Conservation (phyloP, 2,113 vertebrate genomes). For the Sturnira hondurensis region DNA sequence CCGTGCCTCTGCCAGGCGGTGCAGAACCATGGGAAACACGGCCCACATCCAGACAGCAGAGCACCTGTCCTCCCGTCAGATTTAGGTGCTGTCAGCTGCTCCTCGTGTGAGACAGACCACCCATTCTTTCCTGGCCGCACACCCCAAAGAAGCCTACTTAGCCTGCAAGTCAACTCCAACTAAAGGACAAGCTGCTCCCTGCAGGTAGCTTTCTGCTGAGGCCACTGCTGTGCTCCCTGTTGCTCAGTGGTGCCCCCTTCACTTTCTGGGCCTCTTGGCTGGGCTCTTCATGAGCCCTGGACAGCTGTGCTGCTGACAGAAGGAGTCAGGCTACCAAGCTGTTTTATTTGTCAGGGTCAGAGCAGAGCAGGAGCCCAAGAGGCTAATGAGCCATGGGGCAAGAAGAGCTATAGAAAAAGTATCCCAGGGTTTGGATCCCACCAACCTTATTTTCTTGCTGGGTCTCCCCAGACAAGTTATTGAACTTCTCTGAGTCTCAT, state of each 20-base stretch:
- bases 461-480: neutral
- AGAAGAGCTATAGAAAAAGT: neutral
- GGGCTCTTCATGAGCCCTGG: neutral
- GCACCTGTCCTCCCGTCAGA: neutral
- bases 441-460: neutral
- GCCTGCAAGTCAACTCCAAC: neutral
- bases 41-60: neutral
- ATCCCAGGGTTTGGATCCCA: neutral
- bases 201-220: constrained; percentile 30
- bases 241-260: neutral
- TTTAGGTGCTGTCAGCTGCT: neutral
- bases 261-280: neutral
- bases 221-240: neutral
- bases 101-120: neutral
- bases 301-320: neutral
- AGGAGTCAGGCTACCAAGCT: neutral
- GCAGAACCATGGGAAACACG: neutral
- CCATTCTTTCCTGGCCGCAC: neutral
- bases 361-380: neutral
- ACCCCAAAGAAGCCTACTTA: neutral
- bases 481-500: neutral
- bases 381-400: neutral
- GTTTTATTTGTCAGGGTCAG: neutral
- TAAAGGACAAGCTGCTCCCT: constrained; percentile 39
- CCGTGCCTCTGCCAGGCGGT: neutral